Evolutionary conservation across 2,888 invertebrate genomes (phyloP).

Genomic region (Epirrhoe tristata): DNA sequence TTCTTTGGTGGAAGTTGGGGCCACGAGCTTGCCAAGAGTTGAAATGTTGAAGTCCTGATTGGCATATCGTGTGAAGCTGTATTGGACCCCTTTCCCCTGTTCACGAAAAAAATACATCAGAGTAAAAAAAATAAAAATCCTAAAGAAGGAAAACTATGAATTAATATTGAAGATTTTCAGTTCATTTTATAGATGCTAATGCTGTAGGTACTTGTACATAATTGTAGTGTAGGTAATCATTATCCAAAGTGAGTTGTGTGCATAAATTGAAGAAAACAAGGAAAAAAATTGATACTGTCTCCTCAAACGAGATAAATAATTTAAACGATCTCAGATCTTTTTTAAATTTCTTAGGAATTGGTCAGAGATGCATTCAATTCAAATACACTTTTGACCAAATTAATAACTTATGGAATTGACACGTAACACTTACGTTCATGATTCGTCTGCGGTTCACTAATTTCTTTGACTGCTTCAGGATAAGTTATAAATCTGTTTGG

Average conservation of each 20-base stretch:
- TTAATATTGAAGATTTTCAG: background rate
- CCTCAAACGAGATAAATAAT: too few relatives aligned
- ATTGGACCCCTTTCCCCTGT: slow-evolving; percentile 41
- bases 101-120: background rate
- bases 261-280: background rate
- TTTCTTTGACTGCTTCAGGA: background rate
- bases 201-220: too few relatives aligned
- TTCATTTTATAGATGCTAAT: background rate
- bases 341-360: too few relatives aligned
- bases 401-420: background rate
- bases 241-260: background rate
- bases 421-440: slow-evolving; percentile 13
- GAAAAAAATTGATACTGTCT: background rate
- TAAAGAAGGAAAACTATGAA: background rate
- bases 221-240: background rate
- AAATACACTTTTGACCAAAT: too few relatives aligned
- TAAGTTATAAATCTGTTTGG: background rate
- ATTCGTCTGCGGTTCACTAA: background rate
- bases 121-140: background rate
- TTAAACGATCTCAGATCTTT: too few relatives aligned
- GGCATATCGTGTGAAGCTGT: slow-evolving; percentile 38
- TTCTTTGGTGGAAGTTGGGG: background rate
- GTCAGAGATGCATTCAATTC: too few relatives aligned
- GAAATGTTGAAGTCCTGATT: background rate
- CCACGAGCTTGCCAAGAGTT: slow-evolving; percentile 57